Evolutionary conservation across 2,113 vertebrate genomes (phyloP), one percentile per base, ranked within the genome.

Genomic region (Barnardius zonarius): DNA sequence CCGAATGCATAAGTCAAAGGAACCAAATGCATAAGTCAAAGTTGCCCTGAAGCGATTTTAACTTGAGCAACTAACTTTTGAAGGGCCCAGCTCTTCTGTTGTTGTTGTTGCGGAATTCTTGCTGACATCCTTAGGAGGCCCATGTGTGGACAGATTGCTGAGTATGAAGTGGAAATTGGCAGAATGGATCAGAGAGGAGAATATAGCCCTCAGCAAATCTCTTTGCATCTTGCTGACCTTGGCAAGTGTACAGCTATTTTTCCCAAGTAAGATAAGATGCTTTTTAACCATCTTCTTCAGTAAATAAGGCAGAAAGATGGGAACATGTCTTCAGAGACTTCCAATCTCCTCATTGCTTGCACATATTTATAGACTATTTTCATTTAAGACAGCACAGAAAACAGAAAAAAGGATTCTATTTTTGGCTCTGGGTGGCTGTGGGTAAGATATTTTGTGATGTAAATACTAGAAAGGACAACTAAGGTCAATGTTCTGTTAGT

Each of bases 221-320:
- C 55, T 95, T 74, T 89, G 55, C 51, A 82, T 91, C 94, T 94
- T 91, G 69, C 95, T 97, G 95, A 95, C 91, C 92, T 95, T 96
- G 91, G 94, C 77, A 95, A 93, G 78, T 1, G 2, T 11, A 52
- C 73, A 86, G 92, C 7, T 93, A 46, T 91, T 96, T 95, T 94
- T 35, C 52, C 35, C 64, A 79, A 90, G 76, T 51, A 90, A 91
- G 88, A 88, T 78, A 94, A 92, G 89, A 86, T 75, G 51, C 3
- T 91, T 91, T 96, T 93, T 14, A 91, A 86, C 69, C 77, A 68
- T 61, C 86, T 86, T 91, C 86, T 83, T n/a, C 51, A 79, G 66
- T 43, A 88, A 95, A 89, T 81, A 92, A 88, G 30, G 55, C 73
- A 84, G 64, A 86, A 88, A 86, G 88, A 89, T 64, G 30, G 61